Conservation (phyloP, 2,113 vertebrate genomes). For the Percina caprodes region DNA sequence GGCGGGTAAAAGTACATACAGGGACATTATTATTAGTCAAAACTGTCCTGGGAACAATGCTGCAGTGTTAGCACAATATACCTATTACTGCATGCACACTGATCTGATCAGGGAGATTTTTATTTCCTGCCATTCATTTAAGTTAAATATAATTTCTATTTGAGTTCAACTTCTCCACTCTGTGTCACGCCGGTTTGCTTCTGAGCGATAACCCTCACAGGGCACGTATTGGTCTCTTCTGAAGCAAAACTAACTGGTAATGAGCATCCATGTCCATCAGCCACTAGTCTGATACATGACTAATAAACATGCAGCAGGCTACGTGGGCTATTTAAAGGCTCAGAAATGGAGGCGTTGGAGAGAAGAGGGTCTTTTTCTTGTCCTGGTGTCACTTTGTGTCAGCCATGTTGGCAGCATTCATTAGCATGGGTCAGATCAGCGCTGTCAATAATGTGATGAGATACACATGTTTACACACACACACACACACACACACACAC, state of each 20-base stretch:
- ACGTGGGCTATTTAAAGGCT: slow-evolving; percentile 79
- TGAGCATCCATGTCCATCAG: slow-evolving; percentile 84
- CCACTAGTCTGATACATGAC: slow-evolving; percentile 77
- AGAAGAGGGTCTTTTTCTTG: slow-evolving; percentile 81
- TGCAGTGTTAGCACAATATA: slow-evolving; percentile 27
- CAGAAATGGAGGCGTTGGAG: slow-evolving; percentile 71
- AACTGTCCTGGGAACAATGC: slow-evolving; percentile 39
- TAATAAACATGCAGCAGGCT: slow-evolving; percentile 81
- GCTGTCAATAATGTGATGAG: slow-evolving; percentile 53
- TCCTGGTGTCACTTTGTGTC: slow-evolving; percentile 88
- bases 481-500: too few relatives aligned
- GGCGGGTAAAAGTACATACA: slow-evolving; percentile 29
- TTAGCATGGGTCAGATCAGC: slow-evolving; percentile 66
- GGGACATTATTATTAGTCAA: slow-evolving; percentile 29
- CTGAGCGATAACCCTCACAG: slow-evolving; percentile 79
- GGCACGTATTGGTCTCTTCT: slow-evolving; percentile 77
- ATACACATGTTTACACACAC: slow-evolving; percentile 13
- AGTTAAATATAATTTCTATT: slow-evolving; percentile 56
- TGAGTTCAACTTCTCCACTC: slow-evolving; percentile 35
- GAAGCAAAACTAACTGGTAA: slow-evolving; percentile 86
- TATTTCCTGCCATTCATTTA: slow-evolving; percentile 24
- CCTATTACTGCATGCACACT: slow-evolving; percentile 11
- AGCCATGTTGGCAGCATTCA: slow-evolving; percentile 62
- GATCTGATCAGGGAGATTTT: slow-evolving; percentile 8
- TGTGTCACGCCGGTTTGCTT: slow-evolving; percentile 44